Conservation (phyloP, 2,113 vertebrate genomes). For the Actenoides hombroni region DNA sequence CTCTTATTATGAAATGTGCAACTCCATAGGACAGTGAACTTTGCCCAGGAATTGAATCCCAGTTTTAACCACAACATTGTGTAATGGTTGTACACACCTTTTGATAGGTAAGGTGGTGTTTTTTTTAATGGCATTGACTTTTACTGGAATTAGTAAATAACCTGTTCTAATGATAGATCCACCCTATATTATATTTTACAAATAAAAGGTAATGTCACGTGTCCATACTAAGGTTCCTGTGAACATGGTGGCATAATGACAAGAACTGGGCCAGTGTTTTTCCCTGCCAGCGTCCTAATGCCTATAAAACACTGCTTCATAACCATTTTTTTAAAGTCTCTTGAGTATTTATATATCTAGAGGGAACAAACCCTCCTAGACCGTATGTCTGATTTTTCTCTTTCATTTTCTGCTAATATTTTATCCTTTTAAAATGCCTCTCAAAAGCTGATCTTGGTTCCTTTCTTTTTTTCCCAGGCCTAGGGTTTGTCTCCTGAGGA, state of each 20-base stretch:
- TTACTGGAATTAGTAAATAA: conserved; percentile 45
- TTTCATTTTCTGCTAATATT: background rate
- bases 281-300: conserved; percentile 30
- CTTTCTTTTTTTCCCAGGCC: conserved; percentile 52
- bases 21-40: conserved; percentile 62
- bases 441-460: background rate
- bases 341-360: conserved; percentile 14
- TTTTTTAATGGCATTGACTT: conserved; percentile 15
- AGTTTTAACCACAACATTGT: conserved; percentile 64
- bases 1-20: conserved; percentile 55
- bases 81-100: conserved; percentile 61
- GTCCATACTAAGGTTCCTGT: background rate
- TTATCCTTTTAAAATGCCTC: background rate
- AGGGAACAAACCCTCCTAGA: background rate
- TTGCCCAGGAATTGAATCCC: conserved; percentile 59
- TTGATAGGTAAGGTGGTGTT: background rate
- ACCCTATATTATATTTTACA: conserved; percentile 19
- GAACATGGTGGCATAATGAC: background rate
- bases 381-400: background rate
- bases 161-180: conserved; percentile 1
- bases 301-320: conserved; percentile 49
- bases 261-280: background rate
- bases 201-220: background rate
- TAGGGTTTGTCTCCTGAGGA: conserved; percentile 20
- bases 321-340: background rate